phyloP scores from a whole-genome alignment of 2,888 invertebrate species.

The Drosophila hamatofila region DNA sequence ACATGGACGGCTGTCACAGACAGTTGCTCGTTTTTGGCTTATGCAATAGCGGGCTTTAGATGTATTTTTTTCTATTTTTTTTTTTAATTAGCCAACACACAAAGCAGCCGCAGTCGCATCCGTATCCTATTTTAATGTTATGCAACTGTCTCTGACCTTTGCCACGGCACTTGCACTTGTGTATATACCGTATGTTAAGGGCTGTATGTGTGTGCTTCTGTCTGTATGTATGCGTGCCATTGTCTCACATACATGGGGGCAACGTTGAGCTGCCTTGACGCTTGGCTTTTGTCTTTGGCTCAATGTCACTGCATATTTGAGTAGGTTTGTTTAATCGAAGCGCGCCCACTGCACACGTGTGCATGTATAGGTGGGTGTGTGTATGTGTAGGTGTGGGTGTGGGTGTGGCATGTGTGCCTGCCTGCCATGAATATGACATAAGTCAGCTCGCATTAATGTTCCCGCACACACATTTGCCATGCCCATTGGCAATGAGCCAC shows the following conservation, averaged over 20 bases:
- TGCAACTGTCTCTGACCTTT: conserved; percentile 52
- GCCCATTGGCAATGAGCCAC: conserved; percentile 21
- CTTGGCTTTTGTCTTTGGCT: conserved; percentile 64
- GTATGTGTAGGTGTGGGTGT: conserved; percentile 7
- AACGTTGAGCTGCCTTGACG: conserved; percentile 25
- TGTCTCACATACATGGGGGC: conserved; percentile 18
- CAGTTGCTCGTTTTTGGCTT: conserved; percentile 29
- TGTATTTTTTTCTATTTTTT: conserved; percentile 1
- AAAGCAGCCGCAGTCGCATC: conserved; percentile 18
- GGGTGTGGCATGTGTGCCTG: conserved; percentile 46
- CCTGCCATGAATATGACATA: conserved; percentile 67
- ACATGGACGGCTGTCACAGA: conserved; percentile 4
- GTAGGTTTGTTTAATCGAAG: conserved; percentile 78
- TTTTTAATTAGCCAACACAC: conserved; percentile 47
- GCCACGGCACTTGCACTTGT: conserved; percentile 27
- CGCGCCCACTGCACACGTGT: conserved; percentile 36
- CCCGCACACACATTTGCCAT: conserved; percentile 7
- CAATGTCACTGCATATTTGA: conserved; percentile 79
- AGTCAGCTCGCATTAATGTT: conserved; percentile 45
- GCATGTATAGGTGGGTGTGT: conserved; percentile 20
- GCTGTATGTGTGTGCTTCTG: conserved; percentile 5
- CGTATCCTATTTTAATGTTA: conserved; percentile 28
- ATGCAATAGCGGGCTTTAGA: conserved; percentile 36
- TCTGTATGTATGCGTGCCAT: conserved; percentile 16
- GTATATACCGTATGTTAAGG: neutral